Conservation (phyloP, 2,113 vertebrate species). For the Natator depressus region DNA sequence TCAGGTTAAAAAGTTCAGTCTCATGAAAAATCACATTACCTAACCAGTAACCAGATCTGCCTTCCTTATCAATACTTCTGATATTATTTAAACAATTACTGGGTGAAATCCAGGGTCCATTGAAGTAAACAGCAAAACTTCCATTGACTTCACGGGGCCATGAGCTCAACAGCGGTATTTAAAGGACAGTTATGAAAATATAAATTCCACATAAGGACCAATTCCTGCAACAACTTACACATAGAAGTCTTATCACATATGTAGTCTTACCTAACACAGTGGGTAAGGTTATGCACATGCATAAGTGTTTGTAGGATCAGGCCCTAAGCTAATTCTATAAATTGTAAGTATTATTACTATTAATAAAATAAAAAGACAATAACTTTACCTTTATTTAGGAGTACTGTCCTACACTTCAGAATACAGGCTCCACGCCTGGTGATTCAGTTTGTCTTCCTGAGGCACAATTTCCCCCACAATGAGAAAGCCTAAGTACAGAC, state of each 20-base stretch:
- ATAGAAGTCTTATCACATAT: not conserved
- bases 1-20: not conserved
- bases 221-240: slow-evolving; percentile 4
- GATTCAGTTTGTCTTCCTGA: slow-evolving; percentile 58
- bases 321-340: not conserved
- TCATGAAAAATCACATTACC: not conserved
- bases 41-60: not conserved
- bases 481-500: slow-evolving; percentile 63
- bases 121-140: slow-evolving; percentile 16
- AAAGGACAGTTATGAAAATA: not conserved
- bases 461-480: slow-evolving; percentile 66
- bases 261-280: not conserved
- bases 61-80: not conserved
- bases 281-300: not conserved
- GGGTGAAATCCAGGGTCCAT: not conserved
- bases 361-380: slow-evolving; percentile 38
- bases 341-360: slow-evolving; percentile 19
- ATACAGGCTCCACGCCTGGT: slow-evolving; percentile 36
- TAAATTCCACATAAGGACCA: not conserved
- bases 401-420: slow-evolving; percentile 57
- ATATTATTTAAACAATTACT: not conserved
- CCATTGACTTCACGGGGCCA: not conserved
- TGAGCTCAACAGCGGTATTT: not conserved
- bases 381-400: slow-evolving; percentile 59
- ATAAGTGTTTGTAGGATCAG: not conserved